phyloP scores from a whole-genome alignment of 2,888 invertebrate genomes.

The Zhuqinia jingwanae region DNA sequence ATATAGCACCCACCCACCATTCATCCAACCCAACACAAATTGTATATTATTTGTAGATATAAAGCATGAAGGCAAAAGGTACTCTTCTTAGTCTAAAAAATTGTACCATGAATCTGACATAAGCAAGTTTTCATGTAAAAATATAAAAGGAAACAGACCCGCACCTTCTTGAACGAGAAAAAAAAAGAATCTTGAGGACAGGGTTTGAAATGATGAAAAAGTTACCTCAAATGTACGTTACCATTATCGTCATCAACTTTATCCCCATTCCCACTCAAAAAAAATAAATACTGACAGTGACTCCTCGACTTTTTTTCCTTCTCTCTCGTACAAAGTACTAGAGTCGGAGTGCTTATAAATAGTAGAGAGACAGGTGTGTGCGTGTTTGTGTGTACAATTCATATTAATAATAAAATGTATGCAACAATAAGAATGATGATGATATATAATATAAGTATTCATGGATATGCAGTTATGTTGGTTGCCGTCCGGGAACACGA shows the following conservation, averaged over 20 bases:
- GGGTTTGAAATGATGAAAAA: slow-evolving; percentile 5
- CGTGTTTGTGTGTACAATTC: too few species aligned
- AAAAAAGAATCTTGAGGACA: slow-evolving; percentile 13
- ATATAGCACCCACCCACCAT: background rate
- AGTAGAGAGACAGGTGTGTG: too few species aligned
- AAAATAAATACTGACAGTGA: background rate
- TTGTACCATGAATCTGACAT: too few species aligned
- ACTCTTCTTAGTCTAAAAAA: too few species aligned
- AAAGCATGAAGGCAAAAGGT: too few species aligned
- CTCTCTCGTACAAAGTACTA: background rate
- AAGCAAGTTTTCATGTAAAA: too few species aligned
- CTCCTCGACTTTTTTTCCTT: background rate
- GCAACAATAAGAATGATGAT: background rate
- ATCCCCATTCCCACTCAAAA: too few species aligned
- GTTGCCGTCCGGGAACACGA: background rate
- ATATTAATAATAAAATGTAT: too few species aligned
- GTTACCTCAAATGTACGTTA: slow-evolving; percentile 18
- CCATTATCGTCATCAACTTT: slow-evolving; percentile 32
- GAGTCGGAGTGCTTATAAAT: background rate
- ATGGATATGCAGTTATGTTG: background rate
- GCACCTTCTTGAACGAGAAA: too few species aligned
- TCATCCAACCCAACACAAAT: too few species aligned
- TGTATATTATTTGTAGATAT: too few species aligned
- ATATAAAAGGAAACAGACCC: too few species aligned
- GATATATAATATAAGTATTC: background rate